Evolutionary conservation across 2,797 vertebrate species (phyloP), one percentile per base, ranked within the genome.

Genomic region (Crocidura indochinensis): DNA sequence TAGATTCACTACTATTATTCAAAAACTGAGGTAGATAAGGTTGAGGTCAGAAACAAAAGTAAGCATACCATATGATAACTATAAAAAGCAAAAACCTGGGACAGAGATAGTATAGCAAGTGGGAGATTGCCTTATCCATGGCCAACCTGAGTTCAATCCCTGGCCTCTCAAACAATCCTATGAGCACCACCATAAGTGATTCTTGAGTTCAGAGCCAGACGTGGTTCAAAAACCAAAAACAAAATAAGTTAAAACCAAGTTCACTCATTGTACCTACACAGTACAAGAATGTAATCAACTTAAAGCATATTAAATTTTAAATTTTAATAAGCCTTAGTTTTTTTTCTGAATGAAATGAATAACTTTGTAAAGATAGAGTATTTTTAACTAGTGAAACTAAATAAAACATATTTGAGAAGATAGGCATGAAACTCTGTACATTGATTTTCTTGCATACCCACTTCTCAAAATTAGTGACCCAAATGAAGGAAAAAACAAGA

Each of bases 341-440:
- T 87, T 74, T 78, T 90, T 75, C 27, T 84, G 29, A 84, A 11
- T 77, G 6, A 74, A 90, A 85, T 56, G 56, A 60, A 90, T 24
- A 26, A 67, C 71, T 56, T 7, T 29, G 9, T 38, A 38, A 38
- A 4, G 1, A 38, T 53, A 31, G 26, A 74, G 8, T 44, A 75
- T 90, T 94, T 94, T 85, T 38, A 44, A 60, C n/a, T 65, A 1
- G 1, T 85, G 7, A 4, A 27, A 84, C 0, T 60, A 20, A 83
- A 79, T 74, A 89, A 77, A 92, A 84, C 53, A 51, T 72, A 81
- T 64, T 56, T 90, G 26, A 78, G 44, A 72, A 83, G 10, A 29
- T 74, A 6, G 91, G 73, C 3, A 53, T 8, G 29, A 12, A 53
- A 53, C 51, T 53, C 17, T 53, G 51, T 88, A 31, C 31, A 51